These are phyloP conservation scores for Drosophila acutilabella DNA, from an alignment of 2,888 invertebrate species.

Conservation along the genomic window DNA sequence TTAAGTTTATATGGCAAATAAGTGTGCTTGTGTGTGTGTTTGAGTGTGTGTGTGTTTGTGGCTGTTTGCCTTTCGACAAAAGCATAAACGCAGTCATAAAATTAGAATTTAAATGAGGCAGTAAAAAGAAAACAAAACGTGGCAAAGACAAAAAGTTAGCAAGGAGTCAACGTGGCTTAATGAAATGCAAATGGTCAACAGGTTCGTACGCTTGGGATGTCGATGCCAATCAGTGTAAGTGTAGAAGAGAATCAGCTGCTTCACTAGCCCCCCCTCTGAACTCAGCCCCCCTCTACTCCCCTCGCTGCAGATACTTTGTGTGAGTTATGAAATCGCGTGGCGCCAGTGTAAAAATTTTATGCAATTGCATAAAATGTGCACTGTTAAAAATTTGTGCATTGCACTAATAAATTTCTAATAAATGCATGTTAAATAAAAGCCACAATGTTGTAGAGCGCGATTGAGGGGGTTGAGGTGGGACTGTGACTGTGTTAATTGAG, in stretches of 20 bases:
- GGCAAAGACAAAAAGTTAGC: slow-evolving; percentile 35
- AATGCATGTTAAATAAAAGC: slow-evolving; percentile 74
- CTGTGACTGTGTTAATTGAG: slow-evolving; percentile 67
- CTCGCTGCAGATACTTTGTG: slow-evolving; percentile 55
- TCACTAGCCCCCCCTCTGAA: background rate
- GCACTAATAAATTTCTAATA: slow-evolving; percentile 75
- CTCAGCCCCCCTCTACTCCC: background rate
- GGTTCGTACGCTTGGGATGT: slow-evolving; percentile 62
- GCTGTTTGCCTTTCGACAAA: slow-evolving; percentile 67
- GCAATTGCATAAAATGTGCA: slow-evolving; percentile 67
- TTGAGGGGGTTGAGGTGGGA: background rate
- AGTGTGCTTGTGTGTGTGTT: background rate
- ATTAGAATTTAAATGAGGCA: slow-evolving; percentile 79
- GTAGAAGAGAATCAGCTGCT: slow-evolving; percentile 26
- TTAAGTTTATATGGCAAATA: slow-evolving; percentile 37
- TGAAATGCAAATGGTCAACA: slow-evolving; percentile 84
- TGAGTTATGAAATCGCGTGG: slow-evolving; percentile 74
- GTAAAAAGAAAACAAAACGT: slow-evolving; percentile 44
- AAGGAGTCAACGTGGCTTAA: slow-evolving; percentile 59
- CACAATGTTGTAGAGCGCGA: slow-evolving; percentile 58
- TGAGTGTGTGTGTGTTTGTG: slow-evolving; percentile 11
- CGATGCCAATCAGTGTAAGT: slow-evolving; percentile 77
- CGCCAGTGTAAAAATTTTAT: slow-evolving; percentile 73
- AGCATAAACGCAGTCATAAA: slow-evolving; percentile 77
- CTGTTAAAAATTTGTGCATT: slow-evolving; percentile 54